These are phyloP conservation scores for Pipistrellus pipistrellus DNA, from an alignment of 2,797 vertebrate genomes.

Conservation along the genomic window DNA sequence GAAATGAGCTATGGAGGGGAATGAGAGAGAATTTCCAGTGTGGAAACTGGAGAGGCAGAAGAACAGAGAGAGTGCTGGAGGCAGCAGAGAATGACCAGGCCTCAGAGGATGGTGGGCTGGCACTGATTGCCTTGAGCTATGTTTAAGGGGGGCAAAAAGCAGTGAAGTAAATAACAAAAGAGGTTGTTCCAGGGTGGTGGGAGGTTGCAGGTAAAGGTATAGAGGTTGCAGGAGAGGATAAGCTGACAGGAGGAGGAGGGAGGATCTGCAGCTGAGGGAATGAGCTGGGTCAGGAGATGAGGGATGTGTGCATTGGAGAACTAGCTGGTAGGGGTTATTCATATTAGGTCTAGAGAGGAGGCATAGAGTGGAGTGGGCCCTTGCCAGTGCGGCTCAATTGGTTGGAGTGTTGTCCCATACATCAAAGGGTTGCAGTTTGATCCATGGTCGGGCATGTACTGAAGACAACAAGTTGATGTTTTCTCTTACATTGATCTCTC, in stretches of 20 bases:
- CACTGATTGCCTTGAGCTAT: neutral
- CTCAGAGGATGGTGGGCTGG: neutral
- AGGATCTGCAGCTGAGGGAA: neutral
- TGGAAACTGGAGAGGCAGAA: neutral
- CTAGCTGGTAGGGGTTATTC: neutral
- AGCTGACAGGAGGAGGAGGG: neutral
- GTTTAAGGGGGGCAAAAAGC: neutral
- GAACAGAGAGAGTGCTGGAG: rapidly evolving
- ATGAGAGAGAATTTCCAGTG: neutral
- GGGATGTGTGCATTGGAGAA: rapidly evolving
- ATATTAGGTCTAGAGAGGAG: neutral
- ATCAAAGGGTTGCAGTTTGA: neutral
- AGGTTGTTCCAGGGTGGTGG: neutral
- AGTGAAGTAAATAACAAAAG: neutral
- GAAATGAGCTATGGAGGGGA: neutral
- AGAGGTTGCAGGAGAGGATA: neutral
- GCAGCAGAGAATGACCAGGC: neutral
- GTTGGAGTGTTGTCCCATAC: neutral
- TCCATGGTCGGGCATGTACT: neutral
- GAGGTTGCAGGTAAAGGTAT: neutral
- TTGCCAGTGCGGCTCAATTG: neutral
- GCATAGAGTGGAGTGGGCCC: neutral
- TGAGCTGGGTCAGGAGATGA: neutral
- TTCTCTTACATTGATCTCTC: neutral
- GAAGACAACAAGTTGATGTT: neutral